Base-by-base conservation (phyloP, 2,888 invertebrate species). In the Altica lythri region DNA sequence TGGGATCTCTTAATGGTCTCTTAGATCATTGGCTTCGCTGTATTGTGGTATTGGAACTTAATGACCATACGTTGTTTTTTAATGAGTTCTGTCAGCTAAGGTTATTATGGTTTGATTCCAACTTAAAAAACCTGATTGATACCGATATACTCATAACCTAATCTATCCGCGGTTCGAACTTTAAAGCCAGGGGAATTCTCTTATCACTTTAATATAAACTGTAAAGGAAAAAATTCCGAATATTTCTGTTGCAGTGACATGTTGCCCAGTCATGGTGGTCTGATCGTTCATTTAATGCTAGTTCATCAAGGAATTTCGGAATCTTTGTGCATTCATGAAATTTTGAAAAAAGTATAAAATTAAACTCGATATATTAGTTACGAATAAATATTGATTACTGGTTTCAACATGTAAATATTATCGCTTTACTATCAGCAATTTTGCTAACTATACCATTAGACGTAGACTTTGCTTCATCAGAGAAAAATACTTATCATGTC, bases 381-480 rank as follows among this genome's bases (percentile, higher is more conserved):
- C 22, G 22, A 22, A 38, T 22, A 22, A 38, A 38, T 38, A 38
- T 18, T 38, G 38, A 19, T 38, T 22, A 10, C 17, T 19, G 4
- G 19, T 38, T 19, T 38, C 12, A 5, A 10, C 12, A 38, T 19
- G 2, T 1, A 19, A 22, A 22, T 38, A 38, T 19, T 2, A 12
- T 19, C 22, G 19, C 19, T 38, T 12, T 10, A 38, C 5, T 9
- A 35, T 14, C 17, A 9, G 17, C 38, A 12, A 19, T 38, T 19
- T 38, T 19, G 19, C n/a, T 4, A 38, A n/a, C 22, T 38, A n/a
- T 10, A 19, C 22, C 1, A 18, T 37, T 37, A 37, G 37, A 37
- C n/a, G 37, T 37, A 37, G 17, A 37, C 18, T 8, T 37, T 37
- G 37, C 37, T 17, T 37, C 37, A 10, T 37, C 37, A 19, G 12